Percentiles rank a stretch among this genome's conserved stretches.
Evolutionary conservation across 1,140 invertebrate genomes (phyloP).

Genomic region (Drosophila lini): DNA sequence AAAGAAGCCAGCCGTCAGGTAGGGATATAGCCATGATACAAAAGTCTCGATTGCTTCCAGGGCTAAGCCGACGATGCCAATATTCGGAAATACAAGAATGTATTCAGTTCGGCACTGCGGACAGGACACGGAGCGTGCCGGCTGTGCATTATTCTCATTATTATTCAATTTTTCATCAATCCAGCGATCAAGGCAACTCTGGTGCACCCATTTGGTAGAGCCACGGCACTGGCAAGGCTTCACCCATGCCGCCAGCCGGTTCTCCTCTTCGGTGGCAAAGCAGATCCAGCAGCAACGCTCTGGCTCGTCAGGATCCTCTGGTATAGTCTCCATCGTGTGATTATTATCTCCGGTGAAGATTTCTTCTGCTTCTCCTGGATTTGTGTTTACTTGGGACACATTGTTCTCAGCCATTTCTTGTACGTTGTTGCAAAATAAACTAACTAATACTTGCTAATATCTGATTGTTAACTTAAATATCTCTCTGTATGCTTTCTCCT

Average conservation of each 20-base stretch:
- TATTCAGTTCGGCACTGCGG: constrained; percentile 98
- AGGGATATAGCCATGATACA: constrained; percentile 95
- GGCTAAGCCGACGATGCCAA: constrained; percentile 92
- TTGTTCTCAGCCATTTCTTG: neutral
- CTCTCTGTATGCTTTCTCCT: neutral
- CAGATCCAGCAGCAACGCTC: constrained; percentile 96
- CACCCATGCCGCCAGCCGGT: constrained; percentile 94
- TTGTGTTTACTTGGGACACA: neutral
- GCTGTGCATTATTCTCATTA: constrained; percentile 84
- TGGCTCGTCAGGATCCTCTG: constrained; percentile 15
- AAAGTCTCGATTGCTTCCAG: constrained; percentile 94
- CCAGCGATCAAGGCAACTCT: constrained; percentile 97
- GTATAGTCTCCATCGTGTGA: too few relatives aligned
- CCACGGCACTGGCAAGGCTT: constrained; percentile 97
- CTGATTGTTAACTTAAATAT: neutral
- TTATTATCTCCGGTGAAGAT: neutral
- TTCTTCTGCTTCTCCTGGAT: neutral
- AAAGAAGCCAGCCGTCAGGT: constrained; percentile 95
- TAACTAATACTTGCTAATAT: neutral
- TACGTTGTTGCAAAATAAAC: neutral
- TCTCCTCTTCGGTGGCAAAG: constrained; percentile 98
- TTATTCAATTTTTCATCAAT: constrained; percentile 97
- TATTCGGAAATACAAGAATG: constrained; percentile 96
- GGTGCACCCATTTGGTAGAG: constrained; percentile 98
- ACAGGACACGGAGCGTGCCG: constrained; percentile 93